Base-by-base conservation (phyloP, 2,888 invertebrate species). In the Sphecodes monilicornis region DNA sequence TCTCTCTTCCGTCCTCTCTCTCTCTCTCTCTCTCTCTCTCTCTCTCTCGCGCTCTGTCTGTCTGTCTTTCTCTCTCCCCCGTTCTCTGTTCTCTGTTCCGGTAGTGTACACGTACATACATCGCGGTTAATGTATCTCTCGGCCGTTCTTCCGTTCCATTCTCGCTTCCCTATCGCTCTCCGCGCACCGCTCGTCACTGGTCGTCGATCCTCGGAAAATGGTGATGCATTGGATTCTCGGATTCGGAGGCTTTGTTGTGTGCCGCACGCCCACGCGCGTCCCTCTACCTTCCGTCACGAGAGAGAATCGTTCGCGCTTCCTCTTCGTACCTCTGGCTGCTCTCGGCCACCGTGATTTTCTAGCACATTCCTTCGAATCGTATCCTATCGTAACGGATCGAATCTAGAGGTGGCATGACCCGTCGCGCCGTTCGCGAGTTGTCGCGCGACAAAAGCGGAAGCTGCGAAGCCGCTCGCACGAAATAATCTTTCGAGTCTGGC, bases 151-250 rank as follows among this genome's bases (percentile, higher is more conserved):
- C 85, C 75, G 81, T 82, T 82, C 85, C 76, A 73, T 85, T 83
- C 75, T 85, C 78, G 50, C 64, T 78, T 73, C 82, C 71, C 80
- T 78, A 69, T 82, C 82, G 75, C 84, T 77, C 80, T 84, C 81
- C 82, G 75, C 84, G 76, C 78, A 81, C 76, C 71, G 46, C 82
- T 76, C 72, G 76, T 80, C 77, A 68, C 76, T 70, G 76, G 60
- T 78, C 86, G 84, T 82, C 88, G 91, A 91, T 93, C 92, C 91
- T 93, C 88, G 91, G 92, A 92, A 93, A 92, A 92, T 91, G 92
- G 91, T 92, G 92, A 92, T 92, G 90, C 92, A 92, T 89, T 89
- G 89, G 89, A 91, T 91, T 89, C 90, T 87, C n/a, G n/a, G 54
- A 54, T 54, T 54, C 78, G 72, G 80, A 86, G 85, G 90, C 91